phyloP scores from a whole-genome alignment of 2,797 vertebrate species.

The Delichon dasypus region DNA sequence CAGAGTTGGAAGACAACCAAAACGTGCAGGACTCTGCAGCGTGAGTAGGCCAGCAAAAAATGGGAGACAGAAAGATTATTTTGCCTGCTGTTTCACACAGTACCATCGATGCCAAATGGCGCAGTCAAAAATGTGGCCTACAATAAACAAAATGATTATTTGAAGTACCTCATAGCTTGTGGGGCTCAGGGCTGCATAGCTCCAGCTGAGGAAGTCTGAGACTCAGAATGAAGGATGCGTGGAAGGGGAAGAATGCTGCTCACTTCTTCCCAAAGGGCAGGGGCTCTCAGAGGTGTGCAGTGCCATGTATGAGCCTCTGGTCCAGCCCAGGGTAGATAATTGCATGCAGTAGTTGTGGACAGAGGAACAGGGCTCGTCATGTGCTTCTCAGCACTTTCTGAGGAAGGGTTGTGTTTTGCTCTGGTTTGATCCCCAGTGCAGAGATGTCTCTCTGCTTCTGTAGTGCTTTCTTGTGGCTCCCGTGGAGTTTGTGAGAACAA shows the following conservation, averaged over 20 bases:
- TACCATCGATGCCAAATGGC: neutral
- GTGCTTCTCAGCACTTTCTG: neutral
- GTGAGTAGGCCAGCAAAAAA: neutral
- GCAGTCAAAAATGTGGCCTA: neutral
- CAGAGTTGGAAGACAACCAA: neutral
- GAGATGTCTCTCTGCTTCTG: neutral
- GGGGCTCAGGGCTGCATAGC: neutral
- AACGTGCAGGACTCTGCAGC: neutral
- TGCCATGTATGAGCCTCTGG: neutral
- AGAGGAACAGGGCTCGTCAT: neutral
- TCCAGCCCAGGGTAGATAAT: neutral
- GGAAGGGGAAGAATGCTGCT: neutral
- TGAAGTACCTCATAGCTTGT: neutral
- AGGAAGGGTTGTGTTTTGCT: neutral
- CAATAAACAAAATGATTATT: neutral
- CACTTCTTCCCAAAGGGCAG: neutral
- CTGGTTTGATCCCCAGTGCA: neutral
- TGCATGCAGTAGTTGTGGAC: neutral
- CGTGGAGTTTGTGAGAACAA: neutral
- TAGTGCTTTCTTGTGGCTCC: neutral
- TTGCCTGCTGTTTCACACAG: neutral
- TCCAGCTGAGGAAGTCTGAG: neutral
- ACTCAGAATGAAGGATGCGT: neutral
- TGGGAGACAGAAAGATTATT: neutral
- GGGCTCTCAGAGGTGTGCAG: neutral